Conservation (phyloP, 2,888 invertebrate genomes). For the Neria commutata region DNA sequence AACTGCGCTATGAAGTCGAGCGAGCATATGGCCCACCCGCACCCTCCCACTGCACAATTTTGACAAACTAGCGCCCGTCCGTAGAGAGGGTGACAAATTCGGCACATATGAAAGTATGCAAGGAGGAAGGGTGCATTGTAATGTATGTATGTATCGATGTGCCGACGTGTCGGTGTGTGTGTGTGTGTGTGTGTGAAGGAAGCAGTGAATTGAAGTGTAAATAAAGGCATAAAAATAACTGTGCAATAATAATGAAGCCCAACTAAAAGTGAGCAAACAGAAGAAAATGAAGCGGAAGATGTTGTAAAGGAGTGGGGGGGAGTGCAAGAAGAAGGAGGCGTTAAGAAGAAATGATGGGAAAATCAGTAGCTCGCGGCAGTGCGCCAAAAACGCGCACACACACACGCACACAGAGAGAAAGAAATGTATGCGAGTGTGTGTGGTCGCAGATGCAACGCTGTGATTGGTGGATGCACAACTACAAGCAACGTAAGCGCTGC, state of each 20-base stretch:
- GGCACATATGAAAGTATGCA: too few relatives aligned
- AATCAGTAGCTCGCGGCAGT: neutral
- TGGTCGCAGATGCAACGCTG: neutral
- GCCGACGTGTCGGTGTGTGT: too few relatives aligned
- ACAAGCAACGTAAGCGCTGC: too few relatives aligned
- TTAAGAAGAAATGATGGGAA: neutral
- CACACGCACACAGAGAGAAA: neutral
- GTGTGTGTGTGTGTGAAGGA: slow-evolving; percentile 1
- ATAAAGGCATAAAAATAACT: slow-evolving; percentile 19
- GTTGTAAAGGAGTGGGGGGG: slow-evolving; percentile 2
- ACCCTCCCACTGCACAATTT: too few relatives aligned
- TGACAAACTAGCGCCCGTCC: too few relatives aligned
- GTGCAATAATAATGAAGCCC: slow-evolving; percentile 38
- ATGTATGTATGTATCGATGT: too few relatives aligned
- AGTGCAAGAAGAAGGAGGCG: neutral
- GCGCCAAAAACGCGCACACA: neutral
- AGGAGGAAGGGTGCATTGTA: too few relatives aligned
- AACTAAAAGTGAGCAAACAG: neutral
- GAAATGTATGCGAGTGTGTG: neutral
- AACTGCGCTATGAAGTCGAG: too few relatives aligned
- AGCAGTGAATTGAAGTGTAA: slow-evolving; percentile 15
- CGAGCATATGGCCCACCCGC: too few relatives aligned
- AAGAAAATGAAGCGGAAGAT: neutral
- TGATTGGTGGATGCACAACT: neutral
- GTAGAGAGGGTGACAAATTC: too few relatives aligned